These are phyloP conservation scores for Acanthiza pusilla DNA, from an alignment of 2,797 vertebrate genomes.

Conservation along the genomic window DNA sequence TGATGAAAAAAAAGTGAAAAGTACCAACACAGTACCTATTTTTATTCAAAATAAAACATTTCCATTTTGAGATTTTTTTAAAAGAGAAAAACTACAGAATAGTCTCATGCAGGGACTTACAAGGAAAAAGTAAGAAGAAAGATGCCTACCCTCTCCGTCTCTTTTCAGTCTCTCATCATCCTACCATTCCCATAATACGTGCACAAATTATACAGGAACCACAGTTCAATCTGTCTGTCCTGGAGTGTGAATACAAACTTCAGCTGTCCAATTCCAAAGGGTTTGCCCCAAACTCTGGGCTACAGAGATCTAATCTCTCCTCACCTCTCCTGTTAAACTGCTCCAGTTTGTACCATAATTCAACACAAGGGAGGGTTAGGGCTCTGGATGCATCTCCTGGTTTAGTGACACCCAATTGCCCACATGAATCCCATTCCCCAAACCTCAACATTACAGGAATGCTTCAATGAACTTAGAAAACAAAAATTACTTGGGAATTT, in stretches of 20 bases:
- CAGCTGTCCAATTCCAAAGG: not conserved
- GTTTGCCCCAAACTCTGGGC: not conserved
- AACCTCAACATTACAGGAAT: not conserved
- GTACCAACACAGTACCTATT: not conserved
- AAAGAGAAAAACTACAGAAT: not conserved
- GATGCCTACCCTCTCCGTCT: not conserved
- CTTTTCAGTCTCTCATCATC: not conserved
- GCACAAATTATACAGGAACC: not conserved
- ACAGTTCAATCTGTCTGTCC: not conserved
- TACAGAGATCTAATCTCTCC: not conserved
- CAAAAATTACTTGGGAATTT: not conserved
- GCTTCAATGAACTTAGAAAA: not conserved
- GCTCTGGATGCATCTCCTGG: not conserved
- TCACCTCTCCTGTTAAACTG: not conserved
- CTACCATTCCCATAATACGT: not conserved
- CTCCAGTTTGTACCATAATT: not conserved
- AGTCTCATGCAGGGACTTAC: not conserved
- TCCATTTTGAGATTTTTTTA: not conserved
- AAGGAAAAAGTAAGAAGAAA: not conserved
- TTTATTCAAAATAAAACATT: constrained; percentile 15
- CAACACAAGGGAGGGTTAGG: not conserved
- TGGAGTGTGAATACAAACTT: not conserved
- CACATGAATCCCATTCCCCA: not conserved
- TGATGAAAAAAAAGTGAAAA: constrained; percentile 21
- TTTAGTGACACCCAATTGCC: not conserved